Conservation (phyloP, 23 tunicate species). For the Trididemnum nubilum region DNA sequence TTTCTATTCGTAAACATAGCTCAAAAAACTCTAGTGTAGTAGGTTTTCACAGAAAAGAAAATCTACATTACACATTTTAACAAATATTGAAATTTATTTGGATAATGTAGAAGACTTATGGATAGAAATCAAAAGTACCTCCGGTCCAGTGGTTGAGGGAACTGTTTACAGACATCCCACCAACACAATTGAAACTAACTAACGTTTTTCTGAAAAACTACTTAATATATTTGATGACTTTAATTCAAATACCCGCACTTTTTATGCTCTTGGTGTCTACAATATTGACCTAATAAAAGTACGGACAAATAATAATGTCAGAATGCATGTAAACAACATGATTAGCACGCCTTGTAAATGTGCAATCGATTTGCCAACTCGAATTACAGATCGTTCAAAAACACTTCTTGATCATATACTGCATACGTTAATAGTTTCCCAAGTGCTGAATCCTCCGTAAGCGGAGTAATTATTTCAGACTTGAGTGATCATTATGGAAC, state of each 20-base stretch:
- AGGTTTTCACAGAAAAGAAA: background rate
- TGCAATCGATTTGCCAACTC: background rate
- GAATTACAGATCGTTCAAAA: background rate
- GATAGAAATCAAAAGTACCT: background rate
- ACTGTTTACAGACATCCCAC: background rate
- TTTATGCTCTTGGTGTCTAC: background rate
- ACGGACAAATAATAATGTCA: background rate
- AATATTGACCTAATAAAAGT: background rate
- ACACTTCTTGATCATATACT: background rate
- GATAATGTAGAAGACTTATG: background rate
- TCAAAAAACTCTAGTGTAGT: background rate
- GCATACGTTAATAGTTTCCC: background rate
- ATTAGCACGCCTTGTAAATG: background rate
- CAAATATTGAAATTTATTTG: background rate
- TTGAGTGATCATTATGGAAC: background rate
- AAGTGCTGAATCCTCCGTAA: background rate
- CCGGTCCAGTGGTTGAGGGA: background rate
- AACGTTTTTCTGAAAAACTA: background rate
- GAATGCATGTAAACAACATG: background rate
- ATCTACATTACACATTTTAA: background rate
- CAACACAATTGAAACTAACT: background rate
- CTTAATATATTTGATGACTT: too few species aligned
- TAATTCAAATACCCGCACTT: background rate
- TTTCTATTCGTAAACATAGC: background rate
- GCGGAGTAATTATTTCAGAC: background rate